These are phyloP conservation scores for Petrocephalus zakoni DNA, from an alignment of 2,113 vertebrate genomes.

Conservation along the genomic window DNA sequence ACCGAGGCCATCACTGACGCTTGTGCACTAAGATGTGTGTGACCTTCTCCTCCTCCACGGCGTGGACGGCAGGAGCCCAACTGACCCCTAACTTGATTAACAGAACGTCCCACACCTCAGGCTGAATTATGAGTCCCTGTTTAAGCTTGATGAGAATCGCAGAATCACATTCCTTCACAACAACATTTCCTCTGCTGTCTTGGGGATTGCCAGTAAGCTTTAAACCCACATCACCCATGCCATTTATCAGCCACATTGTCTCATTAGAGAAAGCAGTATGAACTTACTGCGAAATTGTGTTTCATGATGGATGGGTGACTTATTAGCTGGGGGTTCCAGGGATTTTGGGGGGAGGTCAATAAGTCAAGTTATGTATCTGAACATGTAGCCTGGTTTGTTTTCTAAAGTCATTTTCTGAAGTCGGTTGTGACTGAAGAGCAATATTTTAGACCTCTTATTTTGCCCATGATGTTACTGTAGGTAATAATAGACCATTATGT, in stretches of 20 bases:
- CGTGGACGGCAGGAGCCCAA: slow-evolving; percentile 20
- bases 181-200: slow-evolving; percentile 11
- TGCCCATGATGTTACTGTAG: background rate
- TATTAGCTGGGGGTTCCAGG: background rate
- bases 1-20: background rate
- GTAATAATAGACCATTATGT: background rate
- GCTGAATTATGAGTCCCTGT: slow-evolving; percentile 32
- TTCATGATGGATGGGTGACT: background rate
- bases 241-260: background rate
- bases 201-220: background rate
- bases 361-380: background rate
- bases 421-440: background rate
- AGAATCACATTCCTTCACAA: slow-evolving; percentile 2
- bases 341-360: background rate
- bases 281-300: background rate
- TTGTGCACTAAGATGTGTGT: slow-evolving; percentile 21
- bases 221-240: background rate
- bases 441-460: background rate
- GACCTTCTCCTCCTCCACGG: slow-evolving; percentile 40
- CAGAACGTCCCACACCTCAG: slow-evolving; percentile 12
- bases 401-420: background rate
- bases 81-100: slow-evolving; percentile 33
- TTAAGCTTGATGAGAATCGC: slow-evolving; percentile 1
- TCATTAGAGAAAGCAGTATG: background rate
- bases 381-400: background rate